A percentile compares a stretch with the other conserved stretches of the same genome.
phyloP scores from a whole-genome alignment of 1,140 invertebrate genomes.

The Acromyrmex echinatior region DNA sequence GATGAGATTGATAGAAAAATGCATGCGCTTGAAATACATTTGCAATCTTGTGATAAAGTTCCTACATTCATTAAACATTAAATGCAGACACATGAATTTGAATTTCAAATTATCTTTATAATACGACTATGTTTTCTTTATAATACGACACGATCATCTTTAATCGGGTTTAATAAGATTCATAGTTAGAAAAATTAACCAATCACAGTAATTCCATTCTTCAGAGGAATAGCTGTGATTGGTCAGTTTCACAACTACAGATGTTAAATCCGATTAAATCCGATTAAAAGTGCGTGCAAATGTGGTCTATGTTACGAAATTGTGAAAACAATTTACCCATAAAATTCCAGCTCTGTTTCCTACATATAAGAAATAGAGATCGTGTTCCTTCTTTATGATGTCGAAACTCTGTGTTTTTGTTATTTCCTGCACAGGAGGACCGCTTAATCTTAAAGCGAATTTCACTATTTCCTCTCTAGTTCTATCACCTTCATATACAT shows the following conservation, averaged over 20 bases:
- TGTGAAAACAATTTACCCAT: slow-evolving; percentile 88
- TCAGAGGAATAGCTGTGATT: too few species aligned
- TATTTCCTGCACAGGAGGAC: slow-evolving; percentile 94
- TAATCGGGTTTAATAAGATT: too few species aligned
- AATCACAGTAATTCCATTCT: too few species aligned
- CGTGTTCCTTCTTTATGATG: slow-evolving; percentile 91
- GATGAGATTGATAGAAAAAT: slow-evolving; percentile 94
- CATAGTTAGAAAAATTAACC: too few species aligned
- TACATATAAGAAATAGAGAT: slow-evolving; percentile 96
- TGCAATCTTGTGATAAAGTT: slow-evolving; percentile 91
- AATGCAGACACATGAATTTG: not conserved
- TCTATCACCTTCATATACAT: slow-evolving; percentile 96
- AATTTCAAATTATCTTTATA: not conserved
- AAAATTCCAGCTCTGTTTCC: slow-evolving; percentile 91
- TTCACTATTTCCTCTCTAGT: slow-evolving; percentile 96
- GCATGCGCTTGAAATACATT: slow-evolving; percentile 93
- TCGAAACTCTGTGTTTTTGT: slow-evolving; percentile 92
- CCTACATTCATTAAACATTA: slow-evolving; percentile 84
- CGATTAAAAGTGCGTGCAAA: too few species aligned
- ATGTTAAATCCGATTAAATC: too few species aligned
- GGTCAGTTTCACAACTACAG: too few species aligned
- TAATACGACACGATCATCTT: not conserved
- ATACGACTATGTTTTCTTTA: not conserved
- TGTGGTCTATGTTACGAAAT: slow-evolving; percentile 14
- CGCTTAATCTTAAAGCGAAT: slow-evolving; percentile 96